Evolutionary conservation across 2,797 vertebrate species (phyloP).

Genomic region (Hypotaenidia okinawae): DNA sequence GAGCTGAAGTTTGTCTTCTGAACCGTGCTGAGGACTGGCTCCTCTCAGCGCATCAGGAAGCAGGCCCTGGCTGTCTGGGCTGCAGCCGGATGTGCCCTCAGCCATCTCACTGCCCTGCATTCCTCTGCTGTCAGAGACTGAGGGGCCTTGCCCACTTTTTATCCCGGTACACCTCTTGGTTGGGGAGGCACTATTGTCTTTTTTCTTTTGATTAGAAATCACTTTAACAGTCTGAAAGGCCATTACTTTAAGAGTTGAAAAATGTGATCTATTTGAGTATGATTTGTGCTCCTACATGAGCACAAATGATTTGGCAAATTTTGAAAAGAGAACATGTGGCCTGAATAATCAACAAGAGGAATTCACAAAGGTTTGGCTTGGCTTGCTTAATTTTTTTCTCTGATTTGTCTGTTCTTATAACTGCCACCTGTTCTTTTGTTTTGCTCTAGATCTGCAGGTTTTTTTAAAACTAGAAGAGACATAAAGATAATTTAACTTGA

Average conservation of each 20-base stretch:
- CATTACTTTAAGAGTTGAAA: not conserved
- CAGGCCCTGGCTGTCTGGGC: not conserved
- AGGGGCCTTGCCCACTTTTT: not conserved
- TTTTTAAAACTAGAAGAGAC: not conserved
- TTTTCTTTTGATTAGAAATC: not conserved
- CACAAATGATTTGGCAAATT: slow-evolving; percentile 64
- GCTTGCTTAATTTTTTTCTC: slow-evolving; percentile 38
- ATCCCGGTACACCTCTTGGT: fast-evolving
- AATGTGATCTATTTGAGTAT: slow-evolving; percentile 60
- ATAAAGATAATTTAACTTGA: slow-evolving; percentile 29
- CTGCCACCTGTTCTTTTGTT: slow-evolving; percentile 68
- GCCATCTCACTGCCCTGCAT: fast-evolving
- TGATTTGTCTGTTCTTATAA: slow-evolving; percentile 63
- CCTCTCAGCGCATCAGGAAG: not conserved
- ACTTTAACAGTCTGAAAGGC: not conserved
- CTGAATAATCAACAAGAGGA: slow-evolving; percentile 70
- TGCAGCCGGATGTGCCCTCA: not conserved
- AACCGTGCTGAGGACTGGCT: not conserved
- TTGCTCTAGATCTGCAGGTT: not conserved
- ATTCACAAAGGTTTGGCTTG: slow-evolving; percentile 71
- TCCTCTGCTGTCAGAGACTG: not conserved
- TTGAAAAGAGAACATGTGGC: slow-evolving; percentile 69
- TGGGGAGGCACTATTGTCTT: not conserved
- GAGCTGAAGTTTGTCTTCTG: not conserved
- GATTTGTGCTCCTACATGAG: not conserved